Evolutionary conservation across 2,888 invertebrate genomes (phyloP), one percentile per base, ranked within the genome.

Genomic region (Linnaemya vulpina): DNA sequence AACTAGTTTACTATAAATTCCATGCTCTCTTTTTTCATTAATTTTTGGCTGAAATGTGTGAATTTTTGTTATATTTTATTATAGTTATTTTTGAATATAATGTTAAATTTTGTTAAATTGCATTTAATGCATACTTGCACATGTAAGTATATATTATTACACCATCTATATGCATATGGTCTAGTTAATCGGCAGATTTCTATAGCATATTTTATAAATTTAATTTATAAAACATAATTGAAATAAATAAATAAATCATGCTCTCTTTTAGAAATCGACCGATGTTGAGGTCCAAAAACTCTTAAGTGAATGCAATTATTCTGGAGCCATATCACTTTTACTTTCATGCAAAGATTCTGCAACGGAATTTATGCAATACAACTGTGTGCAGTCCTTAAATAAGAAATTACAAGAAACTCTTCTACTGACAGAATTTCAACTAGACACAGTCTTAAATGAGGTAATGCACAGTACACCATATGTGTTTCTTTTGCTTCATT

Each of bases 321-420:
- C 96, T 20, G 96, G 96, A 62, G 98, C 98, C 0, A 98, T 99
- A 81, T 95, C 96, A n/a, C 93, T 99, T 35, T 94, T 98, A 75
- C 92, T 98, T 43, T 97, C 96, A 91, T 98, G 98, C 89, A 96
- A 97, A 89, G 96, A 95, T 89, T 97, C 96, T 0, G 98, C 98
- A 0, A 94, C 95, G 0, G 96, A 95, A 53, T 97, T 97, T 90
- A 95, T 95, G 89, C 97, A 98, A 90, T 99, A 96, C 89, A 95
- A 95, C n/a, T 98, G 98, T 89, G 97, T 99, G 55, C 96, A 97
- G 58, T 97, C 98, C 83, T 93, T 99, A 46, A 95, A 95, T 15
- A 95, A 95, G 15, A 96, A 98, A 89, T 93, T 99, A 0, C 97
- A 98, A 91, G 98, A 98, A 90, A 98, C 97, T 0, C 92, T 98